Base-by-base conservation (phyloP, 2,113 vertebrate genomes). In the Syrrhaptes paradoxus region DNA sequence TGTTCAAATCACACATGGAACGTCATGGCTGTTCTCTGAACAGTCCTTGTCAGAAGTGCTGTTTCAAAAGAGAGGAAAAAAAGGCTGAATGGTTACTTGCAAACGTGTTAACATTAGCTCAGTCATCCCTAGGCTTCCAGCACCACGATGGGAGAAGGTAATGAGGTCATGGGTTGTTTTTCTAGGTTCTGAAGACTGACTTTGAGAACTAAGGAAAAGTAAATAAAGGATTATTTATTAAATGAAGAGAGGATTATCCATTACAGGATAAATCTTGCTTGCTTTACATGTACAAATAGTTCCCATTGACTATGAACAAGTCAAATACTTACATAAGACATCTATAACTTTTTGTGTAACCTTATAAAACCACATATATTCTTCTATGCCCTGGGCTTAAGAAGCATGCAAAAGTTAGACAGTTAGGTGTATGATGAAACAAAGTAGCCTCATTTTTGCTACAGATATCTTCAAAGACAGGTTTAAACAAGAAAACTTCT, bases 191-290 rank as follows among this genome's bases (percentile, higher is more conserved):
- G 93, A 95, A 90, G 85, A 75, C 85, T 90, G 68, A 88, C 95
- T 97, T 93, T 95, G 94, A 95, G 89, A 95, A 72, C 73, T 13
- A 80, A 91, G 76, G 73, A 92, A 96, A 95, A 94, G 93, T 91
- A 96, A 96, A 97, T 80, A 95, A 91, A 95, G 89, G 95, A 95
- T 96, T 95, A 95, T 97, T 92, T 96, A 97, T 97, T 96, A 96
- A 97, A 95, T 96, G 93, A 95, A 95, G 91, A 89, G 90, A 90
- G 91, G 93, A 97, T 96, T 96, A 96, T 76, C 92, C 80, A 94
- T 96, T 96, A 90, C 68, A 93, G 92, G 90, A 93, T 95, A 94
- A 92, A 92, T 93, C 92, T 93, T 95, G 88, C 90, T 93, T 89
- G 76, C 80, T 45, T 77, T 94, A 88, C 26, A 1, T 90, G 77